Base-by-base conservation (phyloP, 2,797 vertebrate species). In the Champsocephalus gunnari region DNA sequence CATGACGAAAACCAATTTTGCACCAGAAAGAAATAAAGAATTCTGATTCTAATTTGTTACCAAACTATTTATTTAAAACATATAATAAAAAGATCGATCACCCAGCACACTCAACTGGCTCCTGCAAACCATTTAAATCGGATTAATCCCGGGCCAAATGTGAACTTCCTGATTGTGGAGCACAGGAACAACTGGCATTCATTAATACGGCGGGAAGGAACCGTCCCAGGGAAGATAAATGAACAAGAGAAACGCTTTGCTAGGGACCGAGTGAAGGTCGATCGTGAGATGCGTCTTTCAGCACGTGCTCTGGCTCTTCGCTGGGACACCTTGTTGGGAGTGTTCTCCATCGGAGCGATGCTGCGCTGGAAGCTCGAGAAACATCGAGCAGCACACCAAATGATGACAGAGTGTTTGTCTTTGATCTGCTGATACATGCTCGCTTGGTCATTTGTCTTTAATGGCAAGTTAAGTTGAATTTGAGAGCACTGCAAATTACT, bases 151-250 rank as follows among this genome's bases (percentile, higher is more conserved):
- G 0, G 24, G 87, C 88, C 89, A 92, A 91, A 89, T 74, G 64
- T 78, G 81, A 89, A 91, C 78, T 84, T 80, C 65, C 79, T 93
- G 92, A 93, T 93, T 94, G 86, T 92, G 81, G 83, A 87, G 71
- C 76, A 63, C 79, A 74, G 75, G 62, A 88, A 91, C 94, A 94
- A 95, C 94, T 96, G 95, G 92, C 83, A 91, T 93, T 92, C 91
- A 94, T 96, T 94, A 95, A 84, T 73, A 68, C 48, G 65, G 71
- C 64, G 68, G 66, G 82, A 77, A 73, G 43, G 53, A 88, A 87
- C 83, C 68, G 77, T 92, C 87, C 87, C 76, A 4, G 60, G 10
- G 62, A 87, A 87, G 91, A 92, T 87, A 84, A 88, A 90, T 85
- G 89, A 92, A 86, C 74, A 16, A 48, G 61, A 34, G 67, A 73